Evolutionary conservation across 2,113 vertebrate genomes (phyloP).

Genomic region (Eurypyga helias): DNA sequence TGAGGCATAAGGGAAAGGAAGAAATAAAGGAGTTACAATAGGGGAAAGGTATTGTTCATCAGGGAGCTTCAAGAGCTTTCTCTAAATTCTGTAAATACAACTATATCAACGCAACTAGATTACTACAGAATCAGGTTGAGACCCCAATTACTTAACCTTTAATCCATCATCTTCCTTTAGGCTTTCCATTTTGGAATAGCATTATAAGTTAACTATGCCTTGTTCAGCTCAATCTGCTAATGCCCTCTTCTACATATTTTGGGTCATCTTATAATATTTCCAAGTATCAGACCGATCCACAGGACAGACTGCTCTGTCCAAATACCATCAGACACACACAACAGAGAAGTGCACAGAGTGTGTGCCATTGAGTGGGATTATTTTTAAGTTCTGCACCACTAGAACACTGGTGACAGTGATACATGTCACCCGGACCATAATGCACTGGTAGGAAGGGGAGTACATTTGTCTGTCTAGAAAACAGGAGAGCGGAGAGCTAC

Average conservation of each 20-base stretch:
- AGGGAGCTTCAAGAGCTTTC: neutral
- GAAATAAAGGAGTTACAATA: neutral
- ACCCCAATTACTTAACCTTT: slow-evolving; percentile 49
- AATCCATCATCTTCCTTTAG: slow-evolving; percentile 17
- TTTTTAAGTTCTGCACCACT: neutral
- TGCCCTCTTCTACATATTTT: neutral
- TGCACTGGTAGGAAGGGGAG: neutral
- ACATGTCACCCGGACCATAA: neutral
- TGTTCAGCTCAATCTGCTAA: slow-evolving; percentile 3
- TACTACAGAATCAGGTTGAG: neutral
- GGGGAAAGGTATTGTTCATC: neutral
- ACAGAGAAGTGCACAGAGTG: neutral
- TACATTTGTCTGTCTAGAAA: neutral
- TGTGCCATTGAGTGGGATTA: neutral
- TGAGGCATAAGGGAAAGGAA: neutral
- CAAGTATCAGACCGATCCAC: neutral
- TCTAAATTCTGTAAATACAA: neutral
- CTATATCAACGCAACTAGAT: neutral
- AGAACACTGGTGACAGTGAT: neutral
- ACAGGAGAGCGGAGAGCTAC: neutral
- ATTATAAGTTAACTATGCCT: neutral
- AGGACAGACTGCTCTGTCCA: neutral
- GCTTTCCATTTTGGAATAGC: neutral
- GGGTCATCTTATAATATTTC: neutral
- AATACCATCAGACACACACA: neutral